Base-by-base conservation (phyloP, 2,888 invertebrate species). In the Apamea epomidion region DNA sequence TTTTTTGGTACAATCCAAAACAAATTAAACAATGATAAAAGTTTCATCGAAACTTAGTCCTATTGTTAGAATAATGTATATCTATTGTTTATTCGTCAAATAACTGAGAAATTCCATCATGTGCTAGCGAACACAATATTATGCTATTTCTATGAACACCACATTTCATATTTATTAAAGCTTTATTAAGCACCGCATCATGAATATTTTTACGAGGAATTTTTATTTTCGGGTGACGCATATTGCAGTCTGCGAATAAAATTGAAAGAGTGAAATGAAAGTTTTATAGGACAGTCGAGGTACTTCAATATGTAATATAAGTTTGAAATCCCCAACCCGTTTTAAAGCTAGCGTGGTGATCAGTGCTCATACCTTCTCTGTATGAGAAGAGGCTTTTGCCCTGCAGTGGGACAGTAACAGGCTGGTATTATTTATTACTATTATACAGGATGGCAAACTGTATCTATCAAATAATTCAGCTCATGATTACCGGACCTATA, bases 81-180 rank as follows among this genome's bases (percentile, higher is more conserved):
- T 48, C 1, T 37, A n/a, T 16, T 21, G 2, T 37, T 74, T 70
- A 71, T 42, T 54, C 21, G 21, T 29, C 16, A 51, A 37, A 37
- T 16, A 42, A 54, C 10, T 51, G 3, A 75, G 1, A 1, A 37
- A 71, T 54, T 16, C 16, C 25, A 45, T 25, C 6, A 75, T 48
- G 16, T 60, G 1, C 37, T 71, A 5, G 45, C 2, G 12, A 37
- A 58, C 6, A 48, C n/a, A 48, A 48, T 32, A 37, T 58, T 65
- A 73, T 37, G 37, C 21, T 65, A 29, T 45, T 4, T 45, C n/a
- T 8, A 64, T 21, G n/a, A 65, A 65, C 18, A 25, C 14, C 21
- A 16, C 8, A 54, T 80, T 58, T 64, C 54, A 7, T 58, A 72
- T 78, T 70, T 62, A 78, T 54, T 54, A 32, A 79, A 71, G 29